Conservation (phyloP, 2,113 vertebrate genomes). For the Leucopsar rothschildi region DNA sequence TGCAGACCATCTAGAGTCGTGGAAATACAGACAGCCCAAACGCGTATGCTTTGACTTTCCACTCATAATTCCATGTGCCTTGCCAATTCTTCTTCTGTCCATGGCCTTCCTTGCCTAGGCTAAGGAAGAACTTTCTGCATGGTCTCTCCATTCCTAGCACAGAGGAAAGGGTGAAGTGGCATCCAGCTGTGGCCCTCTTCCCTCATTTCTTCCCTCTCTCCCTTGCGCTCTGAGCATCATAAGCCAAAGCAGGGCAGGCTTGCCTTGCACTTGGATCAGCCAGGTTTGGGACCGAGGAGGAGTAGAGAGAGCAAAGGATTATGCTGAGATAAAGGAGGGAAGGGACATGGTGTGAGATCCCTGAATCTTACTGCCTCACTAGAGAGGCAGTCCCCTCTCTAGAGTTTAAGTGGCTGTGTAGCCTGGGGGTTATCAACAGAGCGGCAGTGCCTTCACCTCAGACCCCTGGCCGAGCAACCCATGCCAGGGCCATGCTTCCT, state of each 20-base stretch:
- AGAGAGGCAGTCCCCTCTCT: not conserved
- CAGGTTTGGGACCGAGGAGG: not conserved
- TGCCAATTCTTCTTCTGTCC: not conserved
- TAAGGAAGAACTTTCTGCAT: not conserved
- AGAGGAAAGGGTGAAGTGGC: not conserved
- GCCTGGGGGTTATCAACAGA: fast-evolving
- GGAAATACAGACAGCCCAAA: not conserved
- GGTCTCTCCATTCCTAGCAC: not conserved
- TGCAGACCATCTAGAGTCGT: not conserved
- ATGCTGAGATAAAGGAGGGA: not conserved
- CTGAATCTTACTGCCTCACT: too few relatives aligned
- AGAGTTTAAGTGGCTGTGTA: not conserved
- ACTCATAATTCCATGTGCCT: not conserved
- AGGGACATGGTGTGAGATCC: not conserved
- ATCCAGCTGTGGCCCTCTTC: not conserved
- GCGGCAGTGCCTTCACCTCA: not conserved
- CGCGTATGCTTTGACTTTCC: fast-evolving
- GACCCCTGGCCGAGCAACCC: fast-evolving
- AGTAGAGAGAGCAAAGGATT: not conserved
- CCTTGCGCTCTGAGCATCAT: not conserved
- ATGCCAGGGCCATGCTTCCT: not conserved
- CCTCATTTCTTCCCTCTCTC: not conserved
- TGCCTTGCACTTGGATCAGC: not conserved
- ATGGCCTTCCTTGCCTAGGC: not conserved
- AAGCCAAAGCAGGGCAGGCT: not conserved